These are phyloP conservation scores for Ambastaia sidthimunki DNA, from an alignment of 2,797 vertebrate species.

Conservation along the genomic window DNA sequence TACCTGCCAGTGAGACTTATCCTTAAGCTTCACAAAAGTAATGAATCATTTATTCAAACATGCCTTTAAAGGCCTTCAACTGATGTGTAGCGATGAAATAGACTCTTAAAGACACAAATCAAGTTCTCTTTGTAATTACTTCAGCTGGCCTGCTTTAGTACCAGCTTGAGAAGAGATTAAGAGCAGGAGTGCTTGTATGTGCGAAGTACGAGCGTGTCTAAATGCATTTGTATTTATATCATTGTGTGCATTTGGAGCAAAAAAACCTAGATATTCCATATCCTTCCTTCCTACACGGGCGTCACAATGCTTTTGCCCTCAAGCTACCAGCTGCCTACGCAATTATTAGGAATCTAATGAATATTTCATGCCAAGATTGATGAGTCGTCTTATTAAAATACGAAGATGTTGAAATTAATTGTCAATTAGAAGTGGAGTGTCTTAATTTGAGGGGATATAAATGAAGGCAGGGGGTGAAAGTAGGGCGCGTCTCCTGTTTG, in stretches of 20 bases:
- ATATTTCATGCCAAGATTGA: conserved; percentile 87
- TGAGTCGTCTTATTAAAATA: conserved; percentile 86
- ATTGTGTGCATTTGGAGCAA: background rate
- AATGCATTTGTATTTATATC: background rate
- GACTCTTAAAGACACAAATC: conserved; percentile 33
- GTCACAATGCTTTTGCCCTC: conserved; percentile 51
- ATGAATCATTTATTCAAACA: conserved; percentile 50
- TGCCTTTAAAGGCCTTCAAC: conserved; percentile 46
- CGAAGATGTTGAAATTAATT: conserved; percentile 89
- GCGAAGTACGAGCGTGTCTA: conserved; percentile 19
- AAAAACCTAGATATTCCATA: conserved; percentile 34
- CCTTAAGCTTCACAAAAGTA: conserved; percentile 44
- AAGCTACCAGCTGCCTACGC: conserved; percentile 61
- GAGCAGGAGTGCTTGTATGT: conserved; percentile 24
- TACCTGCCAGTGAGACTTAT: conserved; percentile 30
- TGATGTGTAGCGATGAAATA: conserved; percentile 33
- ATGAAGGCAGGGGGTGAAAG: conserved; percentile 70
- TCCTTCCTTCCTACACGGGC: conserved; percentile 37
- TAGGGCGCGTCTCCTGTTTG: conserved; percentile 59
- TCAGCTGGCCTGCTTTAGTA: conserved; percentile 32
- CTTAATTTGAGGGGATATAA: conserved; percentile 85
- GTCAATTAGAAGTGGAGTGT: conserved; percentile 86
- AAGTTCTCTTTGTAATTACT: conserved; percentile 19
- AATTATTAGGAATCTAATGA: conserved; percentile 84
- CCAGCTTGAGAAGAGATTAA: conserved; percentile 27